Evolutionary conservation across 2,113 vertebrate genomes (phyloP).

Genomic region (Camelus dromedarius): DNA sequence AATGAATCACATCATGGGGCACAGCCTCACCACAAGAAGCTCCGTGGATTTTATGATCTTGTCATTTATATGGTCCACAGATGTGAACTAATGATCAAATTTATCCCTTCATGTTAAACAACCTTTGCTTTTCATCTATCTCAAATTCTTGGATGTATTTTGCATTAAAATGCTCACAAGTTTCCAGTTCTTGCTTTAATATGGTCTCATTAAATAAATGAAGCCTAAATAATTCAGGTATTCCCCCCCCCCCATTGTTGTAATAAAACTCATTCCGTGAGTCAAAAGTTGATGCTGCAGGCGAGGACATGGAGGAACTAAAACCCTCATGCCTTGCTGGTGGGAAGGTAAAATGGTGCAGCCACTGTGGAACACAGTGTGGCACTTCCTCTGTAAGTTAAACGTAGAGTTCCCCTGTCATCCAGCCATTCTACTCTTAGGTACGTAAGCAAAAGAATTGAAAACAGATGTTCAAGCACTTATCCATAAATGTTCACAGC

Average conservation of each 20-base stretch:
- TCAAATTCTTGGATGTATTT: conserved; percentile 55
- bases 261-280: conserved; percentile 64
- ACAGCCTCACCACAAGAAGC: conserved; percentile 37
- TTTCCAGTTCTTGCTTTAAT: conserved; percentile 70
- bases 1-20: conserved; percentile 17
- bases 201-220: conserved; percentile 79
- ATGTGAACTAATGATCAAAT: conserved; percentile 59
- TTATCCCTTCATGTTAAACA: conserved; percentile 50
- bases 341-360: neutral
- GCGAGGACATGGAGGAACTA: neutral
- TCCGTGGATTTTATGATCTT: conserved; percentile 58
- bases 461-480: neutral
- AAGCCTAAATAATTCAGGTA: conserved; percentile 79
- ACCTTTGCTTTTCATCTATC: neutral
- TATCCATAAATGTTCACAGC: neutral
- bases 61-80: conserved; percentile 64
- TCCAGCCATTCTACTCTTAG: neutral
- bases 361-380: neutral
- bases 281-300: conserved; percentile 33
- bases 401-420: neutral
- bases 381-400: neutral
- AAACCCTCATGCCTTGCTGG: accelerated
- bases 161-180: neutral
- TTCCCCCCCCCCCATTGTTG: neutral
- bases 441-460: neutral